A percentile compares a stretch with the other conserved stretches of the same genome.
These are phyloP conservation scores for Prinia subflava DNA, from an alignment of 2,113 vertebrate genomes.

Conservation along the genomic window DNA sequence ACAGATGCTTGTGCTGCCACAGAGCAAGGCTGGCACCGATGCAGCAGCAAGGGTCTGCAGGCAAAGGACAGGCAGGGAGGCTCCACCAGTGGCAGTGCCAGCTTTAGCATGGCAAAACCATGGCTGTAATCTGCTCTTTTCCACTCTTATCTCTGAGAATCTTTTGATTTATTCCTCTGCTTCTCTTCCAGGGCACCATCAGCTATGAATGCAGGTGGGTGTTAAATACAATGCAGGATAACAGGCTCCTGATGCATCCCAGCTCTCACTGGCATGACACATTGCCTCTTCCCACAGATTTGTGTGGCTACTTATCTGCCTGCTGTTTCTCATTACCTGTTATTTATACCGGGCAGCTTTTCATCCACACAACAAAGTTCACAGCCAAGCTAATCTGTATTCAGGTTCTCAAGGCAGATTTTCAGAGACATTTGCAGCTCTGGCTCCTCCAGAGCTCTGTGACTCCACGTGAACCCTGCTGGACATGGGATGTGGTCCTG, in stretches of 20 bases:
- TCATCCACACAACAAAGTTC: neutral
- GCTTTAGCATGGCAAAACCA: neutral
- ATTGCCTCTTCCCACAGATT: neutral
- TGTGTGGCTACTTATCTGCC: neutral
- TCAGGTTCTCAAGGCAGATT: neutral
- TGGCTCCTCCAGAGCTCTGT: neutral
- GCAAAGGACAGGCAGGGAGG: neutral
- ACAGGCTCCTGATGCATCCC: neutral
- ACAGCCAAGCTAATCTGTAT: constrained; percentile 20
- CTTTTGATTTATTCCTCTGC: neutral
- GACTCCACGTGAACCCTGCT: neutral
- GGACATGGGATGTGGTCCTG: rapidly evolving
- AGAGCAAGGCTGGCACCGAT: neutral
- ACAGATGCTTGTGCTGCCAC: neutral
- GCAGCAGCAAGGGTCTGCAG: neutral
- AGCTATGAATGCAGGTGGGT: neutral
- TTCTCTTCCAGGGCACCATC: neutral
- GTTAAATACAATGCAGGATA: neutral
- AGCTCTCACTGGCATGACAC: neutral
- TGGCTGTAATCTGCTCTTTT: neutral
- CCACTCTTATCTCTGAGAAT: neutral
- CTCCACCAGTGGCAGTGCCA: neutral
- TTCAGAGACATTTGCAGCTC: neutral
- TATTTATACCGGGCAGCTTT: constrained; percentile 26
- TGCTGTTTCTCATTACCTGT: constrained; percentile 17